phyloP scores from a whole-genome alignment of 2,797 vertebrate genomes.

The Ammospiza maritima region DNA sequence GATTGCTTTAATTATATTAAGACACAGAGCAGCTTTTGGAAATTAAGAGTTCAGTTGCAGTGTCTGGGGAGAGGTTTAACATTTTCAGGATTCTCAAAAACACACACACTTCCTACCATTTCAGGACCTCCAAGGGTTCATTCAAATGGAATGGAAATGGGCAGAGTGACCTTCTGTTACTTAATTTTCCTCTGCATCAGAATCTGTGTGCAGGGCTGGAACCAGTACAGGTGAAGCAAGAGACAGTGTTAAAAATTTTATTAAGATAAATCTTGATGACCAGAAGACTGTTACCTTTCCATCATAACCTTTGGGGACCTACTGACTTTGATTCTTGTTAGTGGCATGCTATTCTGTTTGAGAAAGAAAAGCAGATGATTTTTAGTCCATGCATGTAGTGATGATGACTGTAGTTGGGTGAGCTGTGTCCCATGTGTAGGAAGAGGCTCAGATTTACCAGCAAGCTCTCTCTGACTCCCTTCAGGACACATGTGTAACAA shows the following conservation, averaged over 20 bases:
- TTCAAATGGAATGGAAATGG: not conserved
- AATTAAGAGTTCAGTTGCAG: not conserved
- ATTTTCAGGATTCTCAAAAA: slow-evolving; percentile 13
- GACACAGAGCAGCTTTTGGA: not conserved
- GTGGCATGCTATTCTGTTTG: not conserved
- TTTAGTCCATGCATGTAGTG: not conserved
- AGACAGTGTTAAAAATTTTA: not conserved
- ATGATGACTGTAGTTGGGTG: not conserved
- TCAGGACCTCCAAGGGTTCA: not conserved
- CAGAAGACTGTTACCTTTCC: not conserved
- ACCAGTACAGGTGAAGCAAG: not conserved
- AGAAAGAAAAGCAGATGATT: not conserved
- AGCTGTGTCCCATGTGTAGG: rapidly evolving
- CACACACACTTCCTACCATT: not conserved
- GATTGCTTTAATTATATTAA: slow-evolving; percentile 19
- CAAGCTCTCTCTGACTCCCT: not conserved
- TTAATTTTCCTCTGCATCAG: not conserved
- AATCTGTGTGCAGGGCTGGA: not conserved
- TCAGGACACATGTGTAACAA: not conserved
- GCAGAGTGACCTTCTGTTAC: not conserved
- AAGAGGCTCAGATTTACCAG: not conserved
- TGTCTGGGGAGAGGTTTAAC: not conserved
- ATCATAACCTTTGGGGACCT: not conserved
- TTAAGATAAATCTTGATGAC: not conserved
- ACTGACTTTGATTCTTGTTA: not conserved